phyloP scores from a whole-genome alignment of 2,797 vertebrate genomes.

The Enteromius treurensis region DNA sequence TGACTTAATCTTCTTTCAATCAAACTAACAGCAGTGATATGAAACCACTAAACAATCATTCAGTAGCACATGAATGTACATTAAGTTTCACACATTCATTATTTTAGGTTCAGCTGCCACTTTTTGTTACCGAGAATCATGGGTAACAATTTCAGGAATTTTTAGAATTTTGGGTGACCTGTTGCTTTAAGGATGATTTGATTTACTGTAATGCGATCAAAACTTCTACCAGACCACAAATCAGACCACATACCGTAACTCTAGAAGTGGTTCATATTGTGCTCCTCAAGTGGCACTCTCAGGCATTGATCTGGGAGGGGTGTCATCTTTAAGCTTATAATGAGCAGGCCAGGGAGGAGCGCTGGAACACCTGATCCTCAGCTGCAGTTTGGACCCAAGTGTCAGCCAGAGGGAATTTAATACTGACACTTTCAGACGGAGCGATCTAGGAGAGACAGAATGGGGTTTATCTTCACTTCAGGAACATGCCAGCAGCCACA shows the following conservation, averaged over 20 bases:
- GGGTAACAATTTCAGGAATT: neutral
- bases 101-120: neutral
- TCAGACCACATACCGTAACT: conserved; percentile 11
- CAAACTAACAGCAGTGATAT: neutral
- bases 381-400: conserved; percentile 17
- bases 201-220: conserved; percentile 5
- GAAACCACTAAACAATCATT: neutral
- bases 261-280: conserved; percentile 15
- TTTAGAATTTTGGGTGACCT: neutral
- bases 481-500: conserved; percentile 32
- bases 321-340: conserved; percentile 44
- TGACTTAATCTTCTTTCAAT: conserved; percentile 31
- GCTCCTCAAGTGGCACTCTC: conserved; percentile 9
- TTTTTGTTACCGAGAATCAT: neutral
- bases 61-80: neutral
- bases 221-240: conserved; percentile 7
- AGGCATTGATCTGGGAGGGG: conserved; percentile 29
- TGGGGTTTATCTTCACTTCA: conserved; percentile 44
- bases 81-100: neutral
- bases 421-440: conserved; percentile 35
- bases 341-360: neutral
- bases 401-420: conserved; percentile 48
- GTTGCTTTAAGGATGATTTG: neutral
- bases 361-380: conserved; percentile 30
- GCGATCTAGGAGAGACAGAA: conserved; percentile 33